Evolutionary conservation across 1,140 invertebrate genomes (phyloP).

Genomic region (Mamestra configurata): DNA sequence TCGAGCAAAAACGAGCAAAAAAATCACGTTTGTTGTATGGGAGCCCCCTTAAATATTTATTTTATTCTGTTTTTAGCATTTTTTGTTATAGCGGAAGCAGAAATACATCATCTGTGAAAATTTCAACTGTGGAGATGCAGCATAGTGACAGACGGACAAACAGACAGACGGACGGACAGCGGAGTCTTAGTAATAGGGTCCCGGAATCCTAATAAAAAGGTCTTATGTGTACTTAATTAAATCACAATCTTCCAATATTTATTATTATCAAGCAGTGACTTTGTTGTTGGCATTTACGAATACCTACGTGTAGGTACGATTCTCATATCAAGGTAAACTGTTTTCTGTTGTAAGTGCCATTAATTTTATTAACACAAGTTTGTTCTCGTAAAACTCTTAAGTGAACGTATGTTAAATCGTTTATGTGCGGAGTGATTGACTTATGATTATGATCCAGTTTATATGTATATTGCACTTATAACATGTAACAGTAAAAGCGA

Average conservation of each 20-base stretch:
- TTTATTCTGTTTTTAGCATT: too few relatives aligned
- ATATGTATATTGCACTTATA: conserved; percentile 38
- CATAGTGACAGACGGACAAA: too few relatives aligned
- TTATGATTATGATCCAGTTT: conserved; percentile 38
- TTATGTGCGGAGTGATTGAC: conserved; percentile 40
- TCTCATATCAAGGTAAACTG: conserved; percentile 6
- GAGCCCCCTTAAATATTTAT: too few relatives aligned
- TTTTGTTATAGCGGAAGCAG: too few relatives aligned
- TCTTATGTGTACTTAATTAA: not conserved
- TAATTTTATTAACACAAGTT: conserved; percentile 27
- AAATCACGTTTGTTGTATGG: too few relatives aligned
- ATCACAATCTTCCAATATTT: not conserved
- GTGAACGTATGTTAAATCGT: conserved; percentile 31
- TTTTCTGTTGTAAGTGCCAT: conserved; percentile 26
- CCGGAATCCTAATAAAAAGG: too few relatives aligned
- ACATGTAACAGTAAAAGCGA: not conserved
- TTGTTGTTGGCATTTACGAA: conserved; percentile 34
- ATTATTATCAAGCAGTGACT: conserved; percentile 1
- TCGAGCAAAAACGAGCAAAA: too few relatives aligned
- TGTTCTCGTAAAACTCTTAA: conserved; percentile 31
- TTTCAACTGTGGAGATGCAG: too few relatives aligned
- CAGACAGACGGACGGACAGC: too few relatives aligned
- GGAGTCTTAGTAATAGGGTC: too few relatives aligned
- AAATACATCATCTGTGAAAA: too few relatives aligned
- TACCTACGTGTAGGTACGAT: too few relatives aligned